These are phyloP conservation scores for Sturnira hondurensis DNA, from an alignment of 2,113 vertebrate species.

Conservation along the genomic window DNA sequence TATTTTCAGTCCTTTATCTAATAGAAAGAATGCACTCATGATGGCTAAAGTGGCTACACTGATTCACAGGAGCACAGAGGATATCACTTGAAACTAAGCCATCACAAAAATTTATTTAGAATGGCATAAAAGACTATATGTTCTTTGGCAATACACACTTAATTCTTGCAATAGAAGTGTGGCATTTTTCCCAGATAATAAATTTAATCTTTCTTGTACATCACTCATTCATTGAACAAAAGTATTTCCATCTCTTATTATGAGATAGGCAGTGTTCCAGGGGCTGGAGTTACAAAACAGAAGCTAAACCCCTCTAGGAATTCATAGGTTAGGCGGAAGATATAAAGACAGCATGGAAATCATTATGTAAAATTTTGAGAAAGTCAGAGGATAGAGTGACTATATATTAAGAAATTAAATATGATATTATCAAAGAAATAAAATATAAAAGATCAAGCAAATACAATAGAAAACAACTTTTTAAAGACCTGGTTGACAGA, in stretches of 20 bases:
- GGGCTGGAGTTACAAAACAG: background rate
- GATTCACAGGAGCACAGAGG: background rate
- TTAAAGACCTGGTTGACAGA: background rate
- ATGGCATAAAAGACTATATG: background rate
- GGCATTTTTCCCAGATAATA: background rate
- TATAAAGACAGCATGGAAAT: background rate
- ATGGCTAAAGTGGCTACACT: background rate
- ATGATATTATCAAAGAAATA: background rate
- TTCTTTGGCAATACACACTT: background rate
- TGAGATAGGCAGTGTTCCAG: background rate
- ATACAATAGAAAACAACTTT: background rate
- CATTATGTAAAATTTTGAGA: background rate
- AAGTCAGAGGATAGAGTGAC: background rate
- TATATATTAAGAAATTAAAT: background rate
- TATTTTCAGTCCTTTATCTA: background rate
- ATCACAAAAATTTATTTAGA: background rate
- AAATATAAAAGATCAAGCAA: background rate
- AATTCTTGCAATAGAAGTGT: background rate
- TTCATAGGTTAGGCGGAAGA: background rate
- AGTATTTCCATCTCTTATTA: background rate
- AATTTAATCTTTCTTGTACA: background rate
- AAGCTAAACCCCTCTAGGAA: background rate
- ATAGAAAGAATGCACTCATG: background rate
- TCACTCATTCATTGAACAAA: slow-evolving; percentile 1
- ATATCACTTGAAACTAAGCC: background rate